These are phyloP conservation scores for Heptranchias perlo DNA, from an alignment of 2,113 vertebrate genomes.

Conservation along the genomic window DNA sequence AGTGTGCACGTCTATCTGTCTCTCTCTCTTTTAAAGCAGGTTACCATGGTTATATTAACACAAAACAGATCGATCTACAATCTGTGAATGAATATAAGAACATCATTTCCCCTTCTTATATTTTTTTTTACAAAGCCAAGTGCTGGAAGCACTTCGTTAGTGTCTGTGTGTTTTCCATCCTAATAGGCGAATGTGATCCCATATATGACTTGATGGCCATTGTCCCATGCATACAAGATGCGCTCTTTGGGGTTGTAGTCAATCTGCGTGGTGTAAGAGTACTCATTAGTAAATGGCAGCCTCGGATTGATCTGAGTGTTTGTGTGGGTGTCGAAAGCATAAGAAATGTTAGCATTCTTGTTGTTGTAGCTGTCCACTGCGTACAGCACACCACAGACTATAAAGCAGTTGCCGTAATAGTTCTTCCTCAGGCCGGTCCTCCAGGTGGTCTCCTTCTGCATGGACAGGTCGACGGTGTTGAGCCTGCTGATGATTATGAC, in stretches of 20 bases:
- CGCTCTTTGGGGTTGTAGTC: conserved; percentile 96
- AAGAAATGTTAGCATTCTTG: conserved; percentile 80
- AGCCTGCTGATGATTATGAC: conserved; percentile 86
- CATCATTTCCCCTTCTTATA: conserved; percentile 55
- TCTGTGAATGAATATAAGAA: conserved; percentile 58
- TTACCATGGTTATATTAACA: conserved; percentile 31
- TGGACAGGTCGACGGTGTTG: conserved; percentile 79
- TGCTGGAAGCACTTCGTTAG: neutral
- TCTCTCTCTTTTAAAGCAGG: conserved; percentile 12
- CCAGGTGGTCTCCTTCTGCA: conserved; percentile 86
- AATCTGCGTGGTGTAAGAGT: conserved; percentile 86
- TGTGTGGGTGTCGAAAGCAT: conserved; percentile 95
- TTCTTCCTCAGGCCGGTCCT: conserved; percentile 80
- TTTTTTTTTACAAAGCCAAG: conserved; percentile 8
- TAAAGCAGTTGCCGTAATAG: conserved; percentile 87
- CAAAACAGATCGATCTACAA: conserved; percentile 78
- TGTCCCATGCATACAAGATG: conserved; percentile 91
- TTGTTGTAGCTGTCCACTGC: conserved; percentile 85
- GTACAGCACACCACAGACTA: conserved; percentile 92
- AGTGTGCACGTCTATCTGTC: neutral
- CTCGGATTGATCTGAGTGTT: conserved; percentile 89
- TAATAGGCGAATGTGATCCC: conserved; percentile 84
- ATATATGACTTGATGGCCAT: conserved; percentile 94
- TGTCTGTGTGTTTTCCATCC: conserved; percentile 48
- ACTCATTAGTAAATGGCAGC: conserved; percentile 88